Evolutionary conservation across 2,797 vertebrate genomes (phyloP).

Genomic region (Semotilus atromaculatus): DNA sequence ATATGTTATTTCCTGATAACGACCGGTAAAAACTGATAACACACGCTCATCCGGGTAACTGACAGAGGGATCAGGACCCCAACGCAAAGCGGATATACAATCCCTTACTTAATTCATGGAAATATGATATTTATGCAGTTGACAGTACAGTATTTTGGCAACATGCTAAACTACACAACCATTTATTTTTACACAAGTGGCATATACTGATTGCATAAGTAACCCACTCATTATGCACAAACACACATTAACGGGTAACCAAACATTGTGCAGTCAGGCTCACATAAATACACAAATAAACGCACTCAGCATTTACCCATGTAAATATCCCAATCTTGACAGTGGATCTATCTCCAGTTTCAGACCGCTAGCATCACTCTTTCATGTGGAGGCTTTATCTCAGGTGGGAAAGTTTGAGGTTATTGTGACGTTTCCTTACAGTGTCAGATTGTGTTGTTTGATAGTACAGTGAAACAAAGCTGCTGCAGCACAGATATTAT

Average conservation of each 20-base stretch:
- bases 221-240: not conserved
- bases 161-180: not conserved
- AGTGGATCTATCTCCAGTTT: slow-evolving; percentile 52
- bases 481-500: not conserved
- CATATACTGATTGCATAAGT: not conserved
- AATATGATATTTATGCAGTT: not conserved
- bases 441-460: not conserved
- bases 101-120: not conserved
- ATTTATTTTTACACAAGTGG: not conserved
- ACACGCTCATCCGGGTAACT: not conserved
- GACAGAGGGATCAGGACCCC: no score
- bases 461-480: slow-evolving; percentile 6
- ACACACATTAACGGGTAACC: not conserved
- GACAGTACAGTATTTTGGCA: not conserved
- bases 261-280: not conserved
- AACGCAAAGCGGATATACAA: no score
- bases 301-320: not conserved
- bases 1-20: not conserved
- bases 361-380: slow-evolving; percentile 21
- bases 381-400: slow-evolving; percentile 50
- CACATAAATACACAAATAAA: not conserved
- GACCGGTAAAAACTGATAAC: not conserved
- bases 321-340: slow-evolving; percentile 20
- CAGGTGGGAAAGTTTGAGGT: slow-evolving; percentile 48
- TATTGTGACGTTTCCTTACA: slow-evolving; percentile 10